Conservation (phyloP, 1,140 invertebrate species). For the Reticulitermes speratus region DNA sequence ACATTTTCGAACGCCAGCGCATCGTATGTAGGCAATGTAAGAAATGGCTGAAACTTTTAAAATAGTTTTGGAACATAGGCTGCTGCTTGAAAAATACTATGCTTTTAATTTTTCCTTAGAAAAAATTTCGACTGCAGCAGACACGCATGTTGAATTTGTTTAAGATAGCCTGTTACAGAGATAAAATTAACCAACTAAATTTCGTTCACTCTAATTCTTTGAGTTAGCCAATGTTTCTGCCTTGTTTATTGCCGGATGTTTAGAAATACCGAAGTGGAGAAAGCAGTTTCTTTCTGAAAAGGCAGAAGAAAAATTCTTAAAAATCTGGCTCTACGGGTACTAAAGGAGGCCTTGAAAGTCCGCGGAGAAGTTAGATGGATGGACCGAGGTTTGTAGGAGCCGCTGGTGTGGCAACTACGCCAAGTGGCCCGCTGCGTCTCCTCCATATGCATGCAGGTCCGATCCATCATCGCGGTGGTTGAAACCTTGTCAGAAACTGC, state of each 20-base stretch:
- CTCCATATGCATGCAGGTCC: background rate
- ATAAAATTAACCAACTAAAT: background rate
- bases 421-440: background rate
- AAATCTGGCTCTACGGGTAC: background rate
- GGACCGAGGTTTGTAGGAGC: background rate
- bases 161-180: background rate
- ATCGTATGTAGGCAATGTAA: no score
- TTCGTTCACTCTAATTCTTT: background rate
- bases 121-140: no score
- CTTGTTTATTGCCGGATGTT: background rate
- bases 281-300: background rate
- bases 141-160: background rate
- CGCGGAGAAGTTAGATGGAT: background rate
- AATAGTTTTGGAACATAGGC: no score
- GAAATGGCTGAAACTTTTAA: no score
- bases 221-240: background rate
- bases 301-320: background rate
- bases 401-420: no score
- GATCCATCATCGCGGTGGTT: background rate
- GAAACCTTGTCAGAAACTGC: background rate
- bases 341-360: background rate
- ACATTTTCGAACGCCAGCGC: no score
- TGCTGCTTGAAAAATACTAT: no score
- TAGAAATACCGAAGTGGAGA: background rate
- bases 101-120: no score